A percentile compares a stretch with the other conserved stretches of the same genome.
These are phyloP conservation scores for Rhombomys opimus DNA, from an alignment of 2,113 vertebrate species.

Conservation along the genomic window DNA sequence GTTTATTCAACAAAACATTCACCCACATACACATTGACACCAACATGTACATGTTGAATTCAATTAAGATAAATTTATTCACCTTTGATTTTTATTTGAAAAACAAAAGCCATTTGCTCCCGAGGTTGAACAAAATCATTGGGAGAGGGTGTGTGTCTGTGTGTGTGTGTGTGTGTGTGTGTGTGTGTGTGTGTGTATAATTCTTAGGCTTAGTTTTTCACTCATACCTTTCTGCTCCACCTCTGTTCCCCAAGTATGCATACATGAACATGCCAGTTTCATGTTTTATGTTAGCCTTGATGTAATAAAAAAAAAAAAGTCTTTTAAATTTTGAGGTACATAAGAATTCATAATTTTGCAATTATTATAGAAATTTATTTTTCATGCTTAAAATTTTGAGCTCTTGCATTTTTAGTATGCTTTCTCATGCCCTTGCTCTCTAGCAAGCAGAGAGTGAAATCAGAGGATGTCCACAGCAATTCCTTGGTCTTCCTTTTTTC, in stretches of 20 bases:
- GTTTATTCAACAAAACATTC: not conserved
- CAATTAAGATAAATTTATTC: not conserved
- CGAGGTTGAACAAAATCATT: not conserved
- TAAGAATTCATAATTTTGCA: not conserved
- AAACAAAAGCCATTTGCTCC: constrained; percentile 16
- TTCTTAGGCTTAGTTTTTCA: not conserved
- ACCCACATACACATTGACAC: not conserved
- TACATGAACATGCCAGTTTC: constrained; percentile 35
- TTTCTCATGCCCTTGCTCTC: not conserved
- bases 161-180: not conserved
- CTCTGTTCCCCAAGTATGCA: not conserved
- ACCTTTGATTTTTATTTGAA: constrained; percentile 31
- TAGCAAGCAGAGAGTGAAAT: constrained; percentile 10
- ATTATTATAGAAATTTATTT: not conserved
- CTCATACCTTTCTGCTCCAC: not conserved
- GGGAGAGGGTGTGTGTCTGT: not conserved
- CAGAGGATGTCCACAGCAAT: constrained; percentile 1
- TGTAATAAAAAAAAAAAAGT: constrained; percentile 30
- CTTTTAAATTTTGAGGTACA: not conserved
- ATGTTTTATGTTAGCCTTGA: constrained; percentile 15
- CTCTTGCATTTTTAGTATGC: not conserved
- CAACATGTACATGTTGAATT: not conserved
- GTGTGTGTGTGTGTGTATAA: not conserved
- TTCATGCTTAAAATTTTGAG: constrained; percentile 17
- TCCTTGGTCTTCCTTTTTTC: not conserved